These are phyloP conservation scores for Marronus borbonicus DNA, from an alignment of 2,888 invertebrate species.

Conservation along the genomic window DNA sequence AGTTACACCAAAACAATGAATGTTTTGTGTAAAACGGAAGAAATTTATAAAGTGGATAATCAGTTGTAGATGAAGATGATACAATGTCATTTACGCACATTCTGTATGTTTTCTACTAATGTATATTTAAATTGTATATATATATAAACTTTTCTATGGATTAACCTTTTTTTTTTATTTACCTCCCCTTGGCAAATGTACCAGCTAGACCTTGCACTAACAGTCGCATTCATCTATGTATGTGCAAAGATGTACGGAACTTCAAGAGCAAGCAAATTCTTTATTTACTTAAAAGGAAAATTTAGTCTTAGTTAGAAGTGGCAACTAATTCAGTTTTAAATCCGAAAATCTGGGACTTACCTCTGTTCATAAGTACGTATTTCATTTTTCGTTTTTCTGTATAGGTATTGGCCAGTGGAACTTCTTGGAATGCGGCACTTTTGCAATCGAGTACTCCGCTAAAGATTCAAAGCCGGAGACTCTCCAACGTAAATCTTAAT, in stretches of 20 bases:
- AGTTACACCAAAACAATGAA: constrained; percentile 8
- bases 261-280: too few relatives aligned
- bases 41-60: constrained; percentile 27
- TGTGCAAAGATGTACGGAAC: constrained; percentile 12
- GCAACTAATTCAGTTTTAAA: too few relatives aligned
- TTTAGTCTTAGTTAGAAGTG: too few relatives aligned
- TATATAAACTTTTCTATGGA: constrained; percentile 52
- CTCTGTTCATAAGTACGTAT: too few relatives aligned
- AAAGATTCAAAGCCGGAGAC: too few relatives aligned
- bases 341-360: too few relatives aligned
- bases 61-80: constrained; percentile 17
- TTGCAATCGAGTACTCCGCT: too few relatives aligned
- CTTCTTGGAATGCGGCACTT: too few relatives aligned
- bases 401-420: too few relatives aligned
- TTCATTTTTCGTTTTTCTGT: too few relatives aligned
- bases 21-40: constrained; percentile 12
- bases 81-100: constrained; percentile 43
- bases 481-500: too few relatives aligned
- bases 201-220: constrained; percentile 21
- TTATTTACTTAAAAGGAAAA: too few relatives aligned
- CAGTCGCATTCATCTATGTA: constrained; percentile 4
- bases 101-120: constrained; percentile 50
- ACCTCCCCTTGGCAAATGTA: constrained; percentile 22
- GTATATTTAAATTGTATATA: constrained; percentile 53
- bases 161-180: constrained; percentile 51